Evolutionary conservation across 2,888 invertebrate species (phyloP).

Genomic region (Xestia xanthographa): DNA sequence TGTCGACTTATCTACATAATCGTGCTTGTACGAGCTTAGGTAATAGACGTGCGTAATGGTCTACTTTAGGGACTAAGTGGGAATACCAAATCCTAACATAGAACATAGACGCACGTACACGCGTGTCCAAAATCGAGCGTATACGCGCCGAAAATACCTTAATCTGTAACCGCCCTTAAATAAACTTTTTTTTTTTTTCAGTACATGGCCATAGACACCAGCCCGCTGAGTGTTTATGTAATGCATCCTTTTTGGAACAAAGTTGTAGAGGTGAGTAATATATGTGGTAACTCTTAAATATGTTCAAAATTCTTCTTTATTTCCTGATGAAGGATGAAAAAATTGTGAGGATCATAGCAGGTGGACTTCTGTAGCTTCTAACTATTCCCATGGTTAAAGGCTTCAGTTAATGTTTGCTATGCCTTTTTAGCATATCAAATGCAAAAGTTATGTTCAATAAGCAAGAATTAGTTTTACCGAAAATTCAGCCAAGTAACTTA

Average conservation of each 20-base stretch:
- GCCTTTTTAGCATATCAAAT: neutral
- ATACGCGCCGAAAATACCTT: neutral
- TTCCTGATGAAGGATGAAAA: neutral
- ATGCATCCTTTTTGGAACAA: conserved; percentile 99
- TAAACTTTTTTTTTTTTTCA: conserved; percentile 91
- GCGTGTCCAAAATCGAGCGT: neutral
- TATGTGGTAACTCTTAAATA: neutral
- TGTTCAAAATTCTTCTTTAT: neutral
- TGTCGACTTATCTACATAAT: no score
- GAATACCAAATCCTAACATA: no score
- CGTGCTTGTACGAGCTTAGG: no score
- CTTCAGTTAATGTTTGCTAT: neutral
- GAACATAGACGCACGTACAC: no score
- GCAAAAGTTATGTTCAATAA: neutral
- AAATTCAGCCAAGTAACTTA: neutral
- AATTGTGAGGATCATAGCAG: neutral
- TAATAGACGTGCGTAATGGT: no score
- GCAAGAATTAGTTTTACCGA: neutral
- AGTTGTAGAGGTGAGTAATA: conserved; percentile 96
- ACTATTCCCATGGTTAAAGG: no score
- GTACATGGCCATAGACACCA: conserved; percentile 99
- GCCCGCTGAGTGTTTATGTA: conserved; percentile 98
- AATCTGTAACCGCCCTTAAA: neutral
- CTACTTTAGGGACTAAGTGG: no score
- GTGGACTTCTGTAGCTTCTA: neutral